Evolutionary conservation across 2,888 invertebrate species (phyloP), one percentile per base, ranked within the genome.

Genomic region (Cyclophora punctaria): DNA sequence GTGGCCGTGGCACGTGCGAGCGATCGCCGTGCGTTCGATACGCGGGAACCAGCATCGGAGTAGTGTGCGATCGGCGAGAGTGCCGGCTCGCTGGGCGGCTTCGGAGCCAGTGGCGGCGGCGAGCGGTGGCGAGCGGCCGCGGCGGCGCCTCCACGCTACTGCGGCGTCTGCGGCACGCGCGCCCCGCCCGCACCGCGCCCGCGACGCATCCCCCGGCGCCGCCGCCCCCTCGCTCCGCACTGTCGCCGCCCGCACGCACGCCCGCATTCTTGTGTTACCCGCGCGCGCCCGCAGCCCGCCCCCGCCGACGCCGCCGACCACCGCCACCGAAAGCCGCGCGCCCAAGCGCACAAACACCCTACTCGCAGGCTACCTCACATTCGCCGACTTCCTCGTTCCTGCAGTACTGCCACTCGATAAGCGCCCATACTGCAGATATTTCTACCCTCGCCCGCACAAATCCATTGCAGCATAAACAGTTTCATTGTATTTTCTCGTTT

Each of bases 151-250:
- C 78, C 83, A 81, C 86, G 81, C 78, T 86, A 87, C 84, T 86
- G 85, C 86, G 85, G 85, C 79, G 85, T 83, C 84, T 85, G 85
- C 86, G 85, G 85, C 79, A 83, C 84, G 85, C 83, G 83, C 76
- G 62, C 44, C 33, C 6, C 34, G 20, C 44, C 44, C 44, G 42
- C 44, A 73, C 75, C 66, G 67, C 72, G 70, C 76, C 71, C 71
- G 68, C 67, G 53, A 63, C 65, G 69, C 72, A 71, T 75, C 73
- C 71, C 63, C 67, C 58, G 44, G 20, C 44, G 33, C 6, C 44
- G 44, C 46, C 59, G 59, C 67, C 63, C 62, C 55, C 65, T 53
- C 64, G 53, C 69, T 64, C 63, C 69, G 60, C 69, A 51, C 67
- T 66, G 33, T 66, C 67, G 66, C 71, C 71, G 63, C 70, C 81